Conservation (phyloP, 2,888 invertebrate genomes). For the Crocallis elinguaria region DNA sequence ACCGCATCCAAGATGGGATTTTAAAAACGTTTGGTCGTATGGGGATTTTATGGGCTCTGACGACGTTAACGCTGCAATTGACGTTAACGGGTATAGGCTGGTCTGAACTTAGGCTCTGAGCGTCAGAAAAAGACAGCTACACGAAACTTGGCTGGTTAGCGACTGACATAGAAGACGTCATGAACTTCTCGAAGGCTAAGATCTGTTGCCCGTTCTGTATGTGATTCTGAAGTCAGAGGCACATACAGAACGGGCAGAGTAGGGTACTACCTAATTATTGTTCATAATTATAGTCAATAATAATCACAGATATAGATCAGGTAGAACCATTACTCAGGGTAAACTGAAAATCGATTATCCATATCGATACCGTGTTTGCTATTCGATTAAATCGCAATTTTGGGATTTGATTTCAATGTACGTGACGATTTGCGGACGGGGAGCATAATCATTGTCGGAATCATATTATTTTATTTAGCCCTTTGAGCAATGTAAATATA, state of each 20-base stretch:
- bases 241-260: no score
- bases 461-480: neutral
- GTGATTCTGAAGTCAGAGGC: no score
- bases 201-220: no score
- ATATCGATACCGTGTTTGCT: conserved; percentile 30
- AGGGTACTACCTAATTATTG: no score
- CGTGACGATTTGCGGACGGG: conserved; percentile 15
- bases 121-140: no score
- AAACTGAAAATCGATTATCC: conserved; percentile 31
- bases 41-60: neutral
- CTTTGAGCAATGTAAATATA: no score
- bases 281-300: neutral
- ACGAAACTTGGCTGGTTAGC: no score
- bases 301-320: neutral
- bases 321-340: conserved; percentile 1
- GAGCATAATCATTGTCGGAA: conserved; percentile 1
- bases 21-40: neutral
- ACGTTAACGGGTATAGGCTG: no score
- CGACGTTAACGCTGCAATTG: neutral
- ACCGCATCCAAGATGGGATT: conserved; percentile 1
- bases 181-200: no score
- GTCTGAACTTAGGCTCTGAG: no score
- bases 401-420: conserved; percentile 18
- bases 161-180: no score
- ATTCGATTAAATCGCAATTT: conserved; percentile 31